Base-by-base conservation (phyloP, 2,888 invertebrate genomes). In the Nomada ferruginata region DNA sequence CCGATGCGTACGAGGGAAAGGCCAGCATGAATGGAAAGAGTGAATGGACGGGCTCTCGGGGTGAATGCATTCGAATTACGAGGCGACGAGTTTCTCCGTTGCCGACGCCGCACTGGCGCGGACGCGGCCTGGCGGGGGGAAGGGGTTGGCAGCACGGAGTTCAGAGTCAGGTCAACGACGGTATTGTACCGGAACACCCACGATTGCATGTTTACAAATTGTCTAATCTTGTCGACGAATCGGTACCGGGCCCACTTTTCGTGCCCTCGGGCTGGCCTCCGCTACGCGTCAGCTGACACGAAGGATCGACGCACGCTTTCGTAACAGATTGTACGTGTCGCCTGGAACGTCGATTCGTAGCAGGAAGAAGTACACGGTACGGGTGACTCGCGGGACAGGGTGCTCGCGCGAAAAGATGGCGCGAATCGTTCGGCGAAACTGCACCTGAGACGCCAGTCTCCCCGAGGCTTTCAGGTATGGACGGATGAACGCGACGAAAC, bases 401-500 rank as follows among this genome's bases (percentile, higher is more conserved):
- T 7, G 23, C 55, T 7, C 55, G 44, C 26, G 42, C 20, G 47
- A 52, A 69, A 47, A 47, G 44, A 69, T 57, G 47, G 26, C 13
- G 47, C 57, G 42, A 18, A 13, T n/a, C 26, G 18, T 13, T n/a
- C 2, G 26, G 13, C 26, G 52, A 18, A 10, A 20, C 13, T 10
- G 23, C 13, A 11, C 42, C 36, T 9, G 36, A 61, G 63, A 26
- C n/a, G 47, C 15, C 44, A 11, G 63, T n/a, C 53, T 2, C 13
- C 55, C 55, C 13, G n/a, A 42, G 68, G 50, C 29, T 61, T 13
- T 65, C 64, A 59, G 65, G 76, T 76, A 78, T 42, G 84, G 68
- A 77, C 78, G 89, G 82, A 87, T 85, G 89, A 91, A 91, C 89
- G 92, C 92, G 92, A 92, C 91, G 92, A 92, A 93, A 92, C 91